Evolutionary conservation across 2,113 vertebrate species (phyloP), one percentile per base, ranked within the genome.

Genomic region (Gambusia holbrooki): DNA sequence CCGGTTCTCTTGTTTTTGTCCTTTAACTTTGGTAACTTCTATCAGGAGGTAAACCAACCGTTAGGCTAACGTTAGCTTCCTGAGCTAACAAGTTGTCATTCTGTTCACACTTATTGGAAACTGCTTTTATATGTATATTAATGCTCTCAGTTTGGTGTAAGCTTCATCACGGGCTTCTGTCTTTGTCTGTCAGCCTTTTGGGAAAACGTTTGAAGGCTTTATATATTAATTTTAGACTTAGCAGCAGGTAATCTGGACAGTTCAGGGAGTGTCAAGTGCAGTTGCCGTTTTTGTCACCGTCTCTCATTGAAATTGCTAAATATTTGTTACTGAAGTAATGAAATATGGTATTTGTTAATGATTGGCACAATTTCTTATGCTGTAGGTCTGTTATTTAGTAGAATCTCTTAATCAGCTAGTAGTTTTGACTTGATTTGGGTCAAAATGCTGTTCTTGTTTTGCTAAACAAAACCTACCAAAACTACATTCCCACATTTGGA

Each of bases 31-130:
- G 30, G 25, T 14, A 80, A 69, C 25, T 76, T 58, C n/a, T 66
- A 4, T 71, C 65, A 67, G 30, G 0, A 45, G 37, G n/a, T 33
- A 11, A 70, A 54, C 37, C 15, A 75, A 35, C 3, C 65, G 81
- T 85, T 63, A 1, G 4, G 79, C 84, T 83, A 87, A 63, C 48
- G 7, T 19, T 54, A 76, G 90, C 90, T 69, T 60, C 60, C 35
- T 15, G 0, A 2, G 86, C 81, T 86, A 84, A 71, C 67, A 84
- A 13, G 74, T 88, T 89, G 73, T 0, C 51, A 90, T 88, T 89
- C 85, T 19, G 78, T 79, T 85, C 88, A 74, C 62, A 60, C 33
- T 27, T 4, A 61, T 70, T 22, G 30, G 67, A 22, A 67, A 10
- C 25, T 62, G 0, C 22, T 61, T 37, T 76, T 54, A 76, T 1